phyloP scores from a whole-genome alignment of 1,140 invertebrate species.

The Chironomus striatipennis region DNA sequence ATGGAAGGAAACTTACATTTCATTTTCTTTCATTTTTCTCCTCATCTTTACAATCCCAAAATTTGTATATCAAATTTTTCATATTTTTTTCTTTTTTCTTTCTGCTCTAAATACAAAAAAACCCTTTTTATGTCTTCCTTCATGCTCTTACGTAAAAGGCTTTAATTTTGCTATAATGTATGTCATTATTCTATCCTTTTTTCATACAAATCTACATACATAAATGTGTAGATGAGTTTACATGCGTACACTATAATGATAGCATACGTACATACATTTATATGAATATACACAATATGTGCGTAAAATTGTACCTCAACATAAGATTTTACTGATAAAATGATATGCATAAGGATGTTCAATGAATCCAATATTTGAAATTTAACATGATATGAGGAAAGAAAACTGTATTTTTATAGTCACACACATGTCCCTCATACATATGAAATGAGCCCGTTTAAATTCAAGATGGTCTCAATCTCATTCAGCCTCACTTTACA shows the following conservation, averaged over 20 bases:
- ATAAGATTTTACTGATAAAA: background rate
- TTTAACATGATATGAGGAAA: background rate
- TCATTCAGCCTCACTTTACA: constrained; percentile 2
- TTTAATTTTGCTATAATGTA: constrained; percentile 15
- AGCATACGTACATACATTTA: background rate
- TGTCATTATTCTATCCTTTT: constrained; percentile 9
- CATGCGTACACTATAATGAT: background rate
- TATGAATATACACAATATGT: constrained; percentile 3
- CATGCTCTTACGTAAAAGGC: constrained; percentile 5
- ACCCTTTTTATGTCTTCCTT: background rate
- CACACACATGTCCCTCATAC: constrained; percentile 11
- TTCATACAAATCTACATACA: background rate
- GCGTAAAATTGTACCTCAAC: background rate
- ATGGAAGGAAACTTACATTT: background rate
- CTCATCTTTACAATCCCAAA: no score
- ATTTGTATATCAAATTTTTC: background rate
- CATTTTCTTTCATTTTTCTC: background rate
- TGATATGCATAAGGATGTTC: background rate
- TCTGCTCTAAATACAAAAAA: background rate
- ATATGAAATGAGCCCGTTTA: background rate
- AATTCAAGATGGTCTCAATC: constrained; percentile 12
- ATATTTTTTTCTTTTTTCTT: background rate
- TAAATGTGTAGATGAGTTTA: background rate
- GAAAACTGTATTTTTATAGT: constrained; percentile 1
- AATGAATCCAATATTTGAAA: background rate